These are phyloP conservation scores for Vultur gryphus DNA, from an alignment of 2,797 vertebrate species.

Conservation along the genomic window DNA sequence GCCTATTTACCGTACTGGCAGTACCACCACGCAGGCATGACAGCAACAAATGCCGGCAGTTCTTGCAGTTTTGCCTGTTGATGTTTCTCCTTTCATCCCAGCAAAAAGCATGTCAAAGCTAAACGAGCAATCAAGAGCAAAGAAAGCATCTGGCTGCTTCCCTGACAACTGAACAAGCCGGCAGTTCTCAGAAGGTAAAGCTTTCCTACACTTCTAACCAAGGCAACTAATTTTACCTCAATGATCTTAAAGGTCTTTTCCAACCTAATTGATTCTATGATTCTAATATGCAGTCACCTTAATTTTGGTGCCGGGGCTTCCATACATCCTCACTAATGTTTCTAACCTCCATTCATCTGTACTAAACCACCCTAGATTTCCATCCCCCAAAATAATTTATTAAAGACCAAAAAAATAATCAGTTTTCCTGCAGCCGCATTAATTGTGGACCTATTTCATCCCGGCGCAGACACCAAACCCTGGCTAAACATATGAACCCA, in stretches of 20 bases:
- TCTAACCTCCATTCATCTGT: neutral
- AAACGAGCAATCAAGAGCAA: neutral
- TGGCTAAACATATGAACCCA: neutral
- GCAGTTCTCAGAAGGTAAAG: neutral
- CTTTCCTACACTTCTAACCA: neutral
- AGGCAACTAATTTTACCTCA: accelerated
- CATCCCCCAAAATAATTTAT: neutral
- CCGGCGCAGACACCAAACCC: neutral
- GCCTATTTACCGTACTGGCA: neutral
- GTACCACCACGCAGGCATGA: neutral
- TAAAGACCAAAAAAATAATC: neutral
- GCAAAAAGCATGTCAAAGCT: neutral
- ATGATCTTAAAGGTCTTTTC: neutral
- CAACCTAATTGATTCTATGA: neutral
- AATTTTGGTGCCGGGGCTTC: neutral
- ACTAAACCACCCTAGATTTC: neutral
- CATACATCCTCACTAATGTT: neutral
- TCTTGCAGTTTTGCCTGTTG: neutral
- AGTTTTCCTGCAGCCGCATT: neutral
- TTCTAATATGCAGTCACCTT: neutral
- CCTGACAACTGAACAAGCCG: neutral
- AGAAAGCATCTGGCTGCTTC: neutral
- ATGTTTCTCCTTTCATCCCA: neutral
- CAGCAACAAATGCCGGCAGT: neutral
- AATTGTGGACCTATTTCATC: neutral